Percentiles rank a stretch among this genome's conserved stretches.
Conservation (phyloP, 2,888 invertebrate species). For the Pocota personata region DNA sequence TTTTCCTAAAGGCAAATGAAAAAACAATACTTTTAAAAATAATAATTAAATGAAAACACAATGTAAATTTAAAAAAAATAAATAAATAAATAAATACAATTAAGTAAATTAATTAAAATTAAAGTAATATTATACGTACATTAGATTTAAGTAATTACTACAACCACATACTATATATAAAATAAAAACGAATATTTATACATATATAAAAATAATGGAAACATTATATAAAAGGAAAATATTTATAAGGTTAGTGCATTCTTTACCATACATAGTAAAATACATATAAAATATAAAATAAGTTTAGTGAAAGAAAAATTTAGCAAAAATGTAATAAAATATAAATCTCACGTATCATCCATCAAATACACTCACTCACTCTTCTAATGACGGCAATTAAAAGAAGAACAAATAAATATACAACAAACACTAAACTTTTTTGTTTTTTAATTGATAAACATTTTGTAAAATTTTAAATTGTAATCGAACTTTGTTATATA, state of each 20-base stretch:
- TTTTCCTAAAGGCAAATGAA: slow-evolving; percentile 67
- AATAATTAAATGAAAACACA: slow-evolving; percentile 1
- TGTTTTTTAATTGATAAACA: slow-evolving; percentile 15
- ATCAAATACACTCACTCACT: slow-evolving; percentile 51
- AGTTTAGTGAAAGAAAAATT: slow-evolving; percentile 69
- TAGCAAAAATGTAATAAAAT: slow-evolving; percentile 79
- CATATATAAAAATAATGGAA: slow-evolving; percentile 36
- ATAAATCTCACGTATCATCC: slow-evolving; percentile 62
- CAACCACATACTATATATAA: slow-evolving; percentile 39
- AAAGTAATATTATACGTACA: slow-evolving; percentile 35
- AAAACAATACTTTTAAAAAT: slow-evolving; percentile 44
- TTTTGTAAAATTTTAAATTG: slow-evolving; percentile 35
- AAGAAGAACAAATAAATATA: slow-evolving; percentile 29
- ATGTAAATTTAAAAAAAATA: slow-evolving; percentile 18
- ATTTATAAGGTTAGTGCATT: slow-evolving; percentile 82
- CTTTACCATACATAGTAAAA: slow-evolving; percentile 74
- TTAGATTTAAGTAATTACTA: slow-evolving; percentile 58
- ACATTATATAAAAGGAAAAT: slow-evolving; percentile 52
- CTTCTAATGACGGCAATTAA: slow-evolving; percentile 18
- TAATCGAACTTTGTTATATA: slow-evolving; percentile 28
- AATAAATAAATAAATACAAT: slow-evolving; percentile 24
- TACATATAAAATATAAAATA: slow-evolving; percentile 68
- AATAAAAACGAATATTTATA: slow-evolving; percentile 60
- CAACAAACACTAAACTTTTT: slow-evolving; percentile 11
- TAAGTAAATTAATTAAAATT: slow-evolving; percentile 50